phyloP scores from a whole-genome alignment of 2,888 invertebrate genomes.

The Diaperis boleti region DNA sequence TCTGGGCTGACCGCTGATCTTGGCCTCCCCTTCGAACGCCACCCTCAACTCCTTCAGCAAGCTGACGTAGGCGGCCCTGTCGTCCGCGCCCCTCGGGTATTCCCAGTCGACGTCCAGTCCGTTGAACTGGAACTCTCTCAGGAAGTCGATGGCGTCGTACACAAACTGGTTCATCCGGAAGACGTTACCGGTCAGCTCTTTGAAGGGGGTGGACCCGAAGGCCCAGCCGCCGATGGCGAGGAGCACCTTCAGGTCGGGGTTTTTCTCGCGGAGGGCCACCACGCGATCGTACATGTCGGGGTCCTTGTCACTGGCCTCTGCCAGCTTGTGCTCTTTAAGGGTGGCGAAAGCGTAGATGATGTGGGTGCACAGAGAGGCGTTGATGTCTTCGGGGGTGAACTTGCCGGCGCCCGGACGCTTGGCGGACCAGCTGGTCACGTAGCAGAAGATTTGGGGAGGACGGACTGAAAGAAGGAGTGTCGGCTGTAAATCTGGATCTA shows the following conservation, averaged over 20 bases:
- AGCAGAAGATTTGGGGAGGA: constrained; percentile 91
- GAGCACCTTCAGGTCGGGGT: constrained; percentile 87
- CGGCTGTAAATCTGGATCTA: no score
- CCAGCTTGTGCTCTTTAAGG: constrained; percentile 84
- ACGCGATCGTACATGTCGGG: constrained; percentile 88
- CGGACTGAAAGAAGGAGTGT: constrained; percentile 74
- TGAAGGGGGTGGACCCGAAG: constrained; percentile 94
- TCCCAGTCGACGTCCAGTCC: constrained; percentile 96
- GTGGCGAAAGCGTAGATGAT: constrained; percentile 96
- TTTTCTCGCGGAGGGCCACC: constrained; percentile 86
- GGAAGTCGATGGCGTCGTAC: constrained; percentile 93
- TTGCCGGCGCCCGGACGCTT: constrained; percentile 90
- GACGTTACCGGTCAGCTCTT: constrained; percentile 90
- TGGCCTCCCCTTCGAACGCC: constrained; percentile 89
- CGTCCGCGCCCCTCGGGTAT: constrained; percentile 91
- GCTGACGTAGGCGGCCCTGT: constrained; percentile 85
- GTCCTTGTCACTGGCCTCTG: constrained; percentile 85
- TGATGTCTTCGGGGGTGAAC: constrained; percentile 90
- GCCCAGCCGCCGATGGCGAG: constrained; percentile 96
- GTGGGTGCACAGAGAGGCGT: constrained; percentile 92
- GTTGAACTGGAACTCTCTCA: constrained; percentile 91
- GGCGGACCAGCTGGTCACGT: constrained; percentile 96
- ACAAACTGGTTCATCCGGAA: constrained; percentile 97
- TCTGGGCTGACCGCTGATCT: constrained; percentile 85
- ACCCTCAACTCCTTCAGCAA: constrained; percentile 88